A percentile compares a stretch with the other conserved stretches of the same genome.
Conservation (phyloP, 1,140 invertebrate genomes). For the Radopholus similis region DNA sequence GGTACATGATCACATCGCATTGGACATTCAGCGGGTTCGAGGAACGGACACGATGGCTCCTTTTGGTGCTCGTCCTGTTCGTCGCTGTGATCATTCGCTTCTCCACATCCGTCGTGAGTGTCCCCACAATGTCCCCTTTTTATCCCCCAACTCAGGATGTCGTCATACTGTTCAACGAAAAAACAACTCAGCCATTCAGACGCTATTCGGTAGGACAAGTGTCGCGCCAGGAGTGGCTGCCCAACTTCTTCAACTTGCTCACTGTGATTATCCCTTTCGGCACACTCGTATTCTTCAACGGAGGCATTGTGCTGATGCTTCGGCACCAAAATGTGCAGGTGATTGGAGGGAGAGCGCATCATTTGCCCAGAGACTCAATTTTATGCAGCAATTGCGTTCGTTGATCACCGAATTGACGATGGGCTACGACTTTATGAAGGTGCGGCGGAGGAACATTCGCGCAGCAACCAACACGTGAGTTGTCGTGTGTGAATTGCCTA, state of each 20-base stretch:
- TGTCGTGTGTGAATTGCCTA: too few species aligned
- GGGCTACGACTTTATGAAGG: constrained; percentile 53
- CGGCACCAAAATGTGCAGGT: constrained; percentile 55
- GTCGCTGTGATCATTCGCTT: constrained; percentile 47
- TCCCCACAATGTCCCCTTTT: not conserved
- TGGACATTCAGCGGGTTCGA: constrained; percentile 59
- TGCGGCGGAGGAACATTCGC: constrained; percentile 47
- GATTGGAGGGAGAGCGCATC: not conserved
- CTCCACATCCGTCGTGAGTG: constrained; percentile 39
- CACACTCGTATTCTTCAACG: constrained; percentile 57
- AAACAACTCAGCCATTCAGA: constrained; percentile 28
- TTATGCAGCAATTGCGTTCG: constrained; percentile 44
- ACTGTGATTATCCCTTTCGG: constrained; percentile 52
- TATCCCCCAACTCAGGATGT: constrained; percentile 30
- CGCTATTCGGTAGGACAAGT: constrained; percentile 28
- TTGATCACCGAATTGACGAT: constrained; percentile 55
- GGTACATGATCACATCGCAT: constrained; percentile 46
- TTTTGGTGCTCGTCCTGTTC: constrained; percentile 35
- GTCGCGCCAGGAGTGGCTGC: constrained; percentile 18
- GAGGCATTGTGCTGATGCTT: constrained; percentile 56
- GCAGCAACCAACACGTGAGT: constrained; percentile 52
- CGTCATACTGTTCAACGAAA: constrained; percentile 24
- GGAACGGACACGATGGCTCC: constrained; percentile 48
- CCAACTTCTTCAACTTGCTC: constrained; percentile 43
- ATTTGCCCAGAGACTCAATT: not conserved